Base-by-base conservation (phyloP, 35 echinoderm and acorn worm genomes). In the Patiria miniata region DNA sequence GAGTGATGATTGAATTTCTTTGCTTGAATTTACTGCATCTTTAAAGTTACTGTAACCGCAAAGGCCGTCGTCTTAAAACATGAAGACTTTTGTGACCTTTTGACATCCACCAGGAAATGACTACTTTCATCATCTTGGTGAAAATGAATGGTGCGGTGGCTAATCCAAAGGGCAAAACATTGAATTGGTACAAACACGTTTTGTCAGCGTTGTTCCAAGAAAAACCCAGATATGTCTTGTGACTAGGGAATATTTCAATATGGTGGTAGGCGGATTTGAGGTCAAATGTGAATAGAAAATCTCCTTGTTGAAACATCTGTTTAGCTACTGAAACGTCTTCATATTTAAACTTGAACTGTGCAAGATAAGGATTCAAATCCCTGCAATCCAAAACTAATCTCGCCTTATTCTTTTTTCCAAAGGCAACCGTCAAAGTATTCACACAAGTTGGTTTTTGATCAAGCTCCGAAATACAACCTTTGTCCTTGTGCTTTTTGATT, bases 231-330 rank as follows among this genome's bases (percentile, higher is more conserved):
- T 36, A 88, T 21, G 34, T 19, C 0, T 34, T 1, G 39, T 88
- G 86, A 22, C 32, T 44, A 28, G 61, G 33, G n/a, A 1, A 42
- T 26, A 81, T 88, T 21, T 88, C 86, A 36, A 82, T 81, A 39
- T 88, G 86, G 18, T 87, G 85, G 40, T 88, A 88, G 22, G 39
- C 77, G 7, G 77, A 81, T 50, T 81, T 88, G 2, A 88, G 32
- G 59, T 88, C 86, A 44, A 81, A 88, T 14, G 86, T 40, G 32
- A 81, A 88, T 21, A 88, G 12, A 47, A 47, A 47, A 47, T 47
- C 42, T 6, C 42, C 42, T 47, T 47, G 4, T 12, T 47, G 4
- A 47, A 47, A 47, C 4, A 47, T 30, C n/a, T 78, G 16, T 5
- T 15, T 47, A 0, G 52, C 85, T 2, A 79, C 61, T 2, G 0